Conservation (phyloP, 2,888 invertebrate genomes). For the Cryptus armator region DNA sequence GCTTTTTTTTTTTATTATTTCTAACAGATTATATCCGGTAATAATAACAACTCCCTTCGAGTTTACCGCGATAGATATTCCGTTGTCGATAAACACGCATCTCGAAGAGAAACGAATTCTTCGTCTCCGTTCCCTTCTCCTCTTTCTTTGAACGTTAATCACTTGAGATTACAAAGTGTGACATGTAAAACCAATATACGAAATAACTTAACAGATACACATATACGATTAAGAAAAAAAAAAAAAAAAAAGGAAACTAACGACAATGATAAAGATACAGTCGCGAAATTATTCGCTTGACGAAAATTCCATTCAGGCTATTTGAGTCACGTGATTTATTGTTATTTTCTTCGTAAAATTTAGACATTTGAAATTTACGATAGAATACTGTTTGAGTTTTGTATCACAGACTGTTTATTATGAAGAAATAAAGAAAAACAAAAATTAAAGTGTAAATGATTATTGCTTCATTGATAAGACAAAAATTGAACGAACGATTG, state of each 20-base stretch:
- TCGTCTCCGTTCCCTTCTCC: not conserved
- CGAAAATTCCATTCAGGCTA: not conserved
- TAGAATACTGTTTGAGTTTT: slow-evolving; percentile 66
- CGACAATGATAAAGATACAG: slow-evolving; percentile 40
- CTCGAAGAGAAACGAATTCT: slow-evolving; percentile 42
- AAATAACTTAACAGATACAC: slow-evolving; percentile 64
- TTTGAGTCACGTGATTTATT: slow-evolving; percentile 9
- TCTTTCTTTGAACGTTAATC: slow-evolving; percentile 47
- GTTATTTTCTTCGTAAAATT: slow-evolving; percentile 35
- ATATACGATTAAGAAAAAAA: slow-evolving; percentile 48
- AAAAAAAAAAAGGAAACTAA: slow-evolving; percentile 32
- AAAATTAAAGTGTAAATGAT: slow-evolving; percentile 6
- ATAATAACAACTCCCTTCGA: slow-evolving; percentile 64
- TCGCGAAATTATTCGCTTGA: slow-evolving; percentile 39
- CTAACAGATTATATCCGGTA: slow-evolving; percentile 54
- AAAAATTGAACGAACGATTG: slow-evolving; percentile 17
- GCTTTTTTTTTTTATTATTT: slow-evolving; percentile 54
- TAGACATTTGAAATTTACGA: slow-evolving; percentile 47
- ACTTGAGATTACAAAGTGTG: slow-evolving; percentile 49
- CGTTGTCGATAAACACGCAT: slow-evolving; percentile 52
- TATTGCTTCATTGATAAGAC: not conserved
- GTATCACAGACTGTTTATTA: slow-evolving; percentile 45
- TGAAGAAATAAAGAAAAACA: slow-evolving; percentile 19
- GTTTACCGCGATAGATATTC: slow-evolving; percentile 55
- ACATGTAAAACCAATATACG: slow-evolving; percentile 57